Base-by-base conservation (phyloP, 2,888 invertebrate genomes). In the Cheilosia urbana region DNA sequence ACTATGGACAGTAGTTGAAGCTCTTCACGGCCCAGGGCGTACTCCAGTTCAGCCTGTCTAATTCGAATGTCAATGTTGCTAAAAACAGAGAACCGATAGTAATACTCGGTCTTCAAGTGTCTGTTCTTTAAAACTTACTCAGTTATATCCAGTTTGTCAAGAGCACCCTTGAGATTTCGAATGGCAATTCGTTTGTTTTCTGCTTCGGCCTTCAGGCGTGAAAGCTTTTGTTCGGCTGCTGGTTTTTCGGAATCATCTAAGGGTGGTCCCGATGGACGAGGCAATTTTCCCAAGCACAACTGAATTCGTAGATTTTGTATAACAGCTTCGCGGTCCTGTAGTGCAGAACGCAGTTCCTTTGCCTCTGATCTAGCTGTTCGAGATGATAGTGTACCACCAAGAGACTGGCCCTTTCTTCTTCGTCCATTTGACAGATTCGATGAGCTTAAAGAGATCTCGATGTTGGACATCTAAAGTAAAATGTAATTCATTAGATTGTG, bases 41-140 rank as follows among this genome's bases (percentile, higher is more conserved):
- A 97, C 91, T 97, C 97, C 88, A 97, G 93, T 92, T 98, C 98
- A 0, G 98, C 98, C 90, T 97, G 97, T 90, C 97, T 96, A 90
- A 98, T 97, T 88, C 97, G 94, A 58, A 96, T 95, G 92, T 98
- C 97, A 79, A 97, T 97, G 92, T 97, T 97, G 89, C 97, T 97
- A 19, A 47, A 17, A 17, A 92, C 2, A 91, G 88, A 72, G 47
- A 66, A 57, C 68, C 30, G 2, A 7, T 3, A 17, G 6, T 68
- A 17, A 45, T 0, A 27, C 9, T 17, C 27, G 9, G 17, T 19
- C 17, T 19, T 19, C 9, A 47, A 19, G 9, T 19, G 47, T 19
- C 2, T 19, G 9, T 9, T 47, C 3, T 19, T 19, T 9, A 47
- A 11, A 55, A 66, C 96, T 95, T 92, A 97, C 97, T 97, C 97